Evolutionary conservation across 2,888 invertebrate species (phyloP), one percentile per base, ranked within the genome.

Genomic region (Laspeyria flexula): DNA sequence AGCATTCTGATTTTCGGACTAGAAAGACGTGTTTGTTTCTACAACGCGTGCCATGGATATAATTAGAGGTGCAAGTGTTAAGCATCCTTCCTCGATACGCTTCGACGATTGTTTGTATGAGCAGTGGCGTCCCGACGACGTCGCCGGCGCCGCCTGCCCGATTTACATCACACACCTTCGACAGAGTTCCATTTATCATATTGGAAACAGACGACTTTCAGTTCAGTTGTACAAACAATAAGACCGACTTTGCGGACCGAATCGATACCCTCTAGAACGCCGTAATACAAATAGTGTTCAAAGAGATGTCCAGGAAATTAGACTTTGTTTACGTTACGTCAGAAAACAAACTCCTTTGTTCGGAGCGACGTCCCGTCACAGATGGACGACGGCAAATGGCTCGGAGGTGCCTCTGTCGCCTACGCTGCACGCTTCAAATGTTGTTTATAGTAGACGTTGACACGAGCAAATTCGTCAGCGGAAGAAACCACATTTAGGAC

Each of bases 401-500:
- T 73, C 85, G 76, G 72, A 66, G 77, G 78, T 77, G 81, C 76
- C 79, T 81, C 74, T 82, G 85, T 87, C 86, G 83, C 83, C 79
- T 81, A 75, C 79, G 77, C 72, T 65, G 59, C 65, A 71, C 64
- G 77, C 72, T 65, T 75, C 76, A 71, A 60, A 74, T 77, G 12
- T 51, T 70, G 68, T 70, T 67, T 85, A 81, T 79, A 79, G 79
- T 75, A 77, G 67, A 76, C 82, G 88, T 86, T 88, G 90, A 90
- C 90, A 89, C 77, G 85, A 87, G 90, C 86, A 86, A 90, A 87
- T 83, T 86, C 83, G 86, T 84, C 85, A 84, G 85, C 86, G 87
- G 90, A 89, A 87, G 90, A 89, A 85, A 89, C 89, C 88, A 73
- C 91, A 92, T 91, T 85, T 81, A 83, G 90, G 88, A 83, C 90